phyloP scores from a whole-genome alignment of 1,140 invertebrate species.

The Bombus ignitus region DNA sequence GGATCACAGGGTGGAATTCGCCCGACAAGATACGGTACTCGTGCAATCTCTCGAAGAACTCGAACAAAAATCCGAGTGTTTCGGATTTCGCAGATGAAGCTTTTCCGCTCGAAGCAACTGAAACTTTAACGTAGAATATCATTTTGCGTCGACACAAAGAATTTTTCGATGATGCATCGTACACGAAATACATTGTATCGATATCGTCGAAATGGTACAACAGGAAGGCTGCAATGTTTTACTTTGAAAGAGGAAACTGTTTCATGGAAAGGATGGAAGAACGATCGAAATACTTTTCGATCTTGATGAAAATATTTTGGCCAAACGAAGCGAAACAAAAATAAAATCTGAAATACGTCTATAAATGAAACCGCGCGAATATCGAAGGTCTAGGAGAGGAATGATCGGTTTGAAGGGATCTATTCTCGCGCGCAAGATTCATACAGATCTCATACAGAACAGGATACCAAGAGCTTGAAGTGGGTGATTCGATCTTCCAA shows the following conservation, averaged over 20 bases:
- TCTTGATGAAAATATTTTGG: neutral
- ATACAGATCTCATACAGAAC: neutral
- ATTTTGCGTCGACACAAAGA: neutral
- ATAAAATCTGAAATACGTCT: neutral
- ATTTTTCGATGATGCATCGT: neutral
- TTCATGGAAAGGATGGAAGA: no score
- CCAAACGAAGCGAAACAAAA: no score
- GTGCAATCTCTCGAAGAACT: no score
- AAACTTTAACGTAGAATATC: neutral
- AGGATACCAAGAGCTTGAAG: neutral
- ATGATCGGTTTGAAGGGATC: neutral
- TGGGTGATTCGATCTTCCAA: neutral
- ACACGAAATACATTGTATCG: neutral
- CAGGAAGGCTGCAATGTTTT: neutral
- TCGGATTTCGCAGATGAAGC: neutral
- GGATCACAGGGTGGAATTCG: no score
- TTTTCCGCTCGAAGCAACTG: neutral
- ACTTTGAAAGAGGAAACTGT: no score
- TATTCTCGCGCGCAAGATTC: neutral
- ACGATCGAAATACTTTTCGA: no score
- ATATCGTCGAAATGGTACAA: neutral
- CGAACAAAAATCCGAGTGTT: neutral
- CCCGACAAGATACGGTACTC: neutral
- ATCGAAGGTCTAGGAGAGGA: neutral
- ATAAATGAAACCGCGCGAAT: neutral